Base-by-base conservation (phyloP, 2,888 invertebrate genomes). In the Drosophila affinis region DNA sequence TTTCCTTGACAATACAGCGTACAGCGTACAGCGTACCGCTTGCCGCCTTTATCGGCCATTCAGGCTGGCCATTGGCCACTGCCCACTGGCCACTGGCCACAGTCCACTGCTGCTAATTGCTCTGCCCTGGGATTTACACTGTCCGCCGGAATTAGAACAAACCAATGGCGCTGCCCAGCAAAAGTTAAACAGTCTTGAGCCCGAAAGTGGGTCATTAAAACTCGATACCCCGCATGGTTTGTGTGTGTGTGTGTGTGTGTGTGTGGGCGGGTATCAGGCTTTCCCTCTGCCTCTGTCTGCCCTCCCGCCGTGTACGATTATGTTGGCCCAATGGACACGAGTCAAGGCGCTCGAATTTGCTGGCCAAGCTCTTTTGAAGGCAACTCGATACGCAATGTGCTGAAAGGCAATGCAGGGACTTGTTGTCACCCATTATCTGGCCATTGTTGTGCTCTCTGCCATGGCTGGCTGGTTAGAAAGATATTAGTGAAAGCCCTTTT, bases 171-270 rank as follows among this genome's bases (percentile, higher is more conserved):
- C 46, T 55, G 61, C 24, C 56, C 68, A 74, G 68, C 69, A 70
- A 53, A 77, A 87, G 72, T 84, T 89, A 90, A 89, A 88, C 70
- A 87, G 85, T 87, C 77, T 87, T 90, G 79, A 81, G 89, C 78
- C 69, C 63, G 67, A 87, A 90, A 89, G 85, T 90, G 89, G 91
- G 91, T 90, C 91, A 91, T 90, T 89, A 88, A 89, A 91, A 90
- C 85, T 76, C 69, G 85, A 86, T 86, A 84, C 85, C 68, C 67
- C 14, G n/a, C 48, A 34, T 59, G 67, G 46, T 48, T 48, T n/a
- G 27, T 27, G 27, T 27, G 27, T 27, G 27, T 21, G 18, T 21
- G 18, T 21, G 18, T 21, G 18, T 21, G 18, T 21, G 18, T 21
- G 21, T 21, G 21, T 21, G 21, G 21, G 21, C 21, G 21, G 21